Base-by-base conservation (phyloP, 2,888 invertebrate genomes). In the Hirtodrosophila cameraria region DNA sequence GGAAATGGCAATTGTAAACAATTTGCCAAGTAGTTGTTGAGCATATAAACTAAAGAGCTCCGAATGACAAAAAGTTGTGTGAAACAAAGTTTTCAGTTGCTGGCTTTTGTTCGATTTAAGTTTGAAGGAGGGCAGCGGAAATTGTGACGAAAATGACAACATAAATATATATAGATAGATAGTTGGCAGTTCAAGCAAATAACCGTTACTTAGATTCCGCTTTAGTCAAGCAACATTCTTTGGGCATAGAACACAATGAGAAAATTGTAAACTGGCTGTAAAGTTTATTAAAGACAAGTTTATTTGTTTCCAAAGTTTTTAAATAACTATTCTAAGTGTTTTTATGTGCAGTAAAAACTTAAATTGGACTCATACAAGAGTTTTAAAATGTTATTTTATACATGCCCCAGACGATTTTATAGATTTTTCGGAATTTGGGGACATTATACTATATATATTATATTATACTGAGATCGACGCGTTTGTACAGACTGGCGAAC, bases 11-110 rank as follows among this genome's bases (percentile, higher is more conserved):
- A 67, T 80, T 49, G 63, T 61, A 74, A 79, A 64, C 71, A 76
- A 79, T 71, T 82, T 79, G 57, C 65, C 63, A 66, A 82, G 63
- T 79, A 76, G 65, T 79, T 82, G 64, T 65, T 67, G 65, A 81
- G 61, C 63, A 63, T 75, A 61, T 75, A 68, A 59, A 70, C 52
- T 59, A 31, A 50, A 54, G 60, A 46, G 61, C 55, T 38, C 35
- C 33, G 38, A 38, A 57, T 46, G 49, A 41, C 46, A 7, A 71
- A 58, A 66, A 67, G 67, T 71, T 71, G 64, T 27, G n/a, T 39
- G 33, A 65, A 49, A 70, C 60, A 55, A 69, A 69, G 50, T 65
- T 70, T 46, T 42, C 48, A 36, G 13, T 57, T 41, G 45, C 30
- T 60, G 48, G 36, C 35, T 30, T n/a, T 53, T 61, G 35, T 65